Evolutionary conservation across 2,113 vertebrate genomes (phyloP).

Genomic region (Oplegnathus fasciatus): DNA sequence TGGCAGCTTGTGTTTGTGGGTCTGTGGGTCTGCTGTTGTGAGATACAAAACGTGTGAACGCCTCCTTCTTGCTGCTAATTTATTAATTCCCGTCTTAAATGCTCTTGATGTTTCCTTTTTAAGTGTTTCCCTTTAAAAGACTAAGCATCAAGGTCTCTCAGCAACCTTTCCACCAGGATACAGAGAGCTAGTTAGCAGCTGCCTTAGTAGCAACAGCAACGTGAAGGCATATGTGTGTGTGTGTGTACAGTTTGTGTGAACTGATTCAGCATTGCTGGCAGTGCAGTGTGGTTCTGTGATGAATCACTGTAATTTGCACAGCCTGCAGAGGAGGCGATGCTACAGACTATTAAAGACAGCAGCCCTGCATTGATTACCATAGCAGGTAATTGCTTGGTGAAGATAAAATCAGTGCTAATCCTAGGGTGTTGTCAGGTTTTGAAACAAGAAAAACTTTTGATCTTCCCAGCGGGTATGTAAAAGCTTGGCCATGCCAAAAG

Average conservation of each 20-base stretch:
- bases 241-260: slow-evolving; percentile 51
- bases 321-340: slow-evolving; percentile 64
- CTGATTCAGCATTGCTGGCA: slow-evolving; percentile 66
- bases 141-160: slow-evolving; percentile 20
- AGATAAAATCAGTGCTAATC: slow-evolving; percentile 78
- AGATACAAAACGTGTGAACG: slow-evolving; percentile 27
- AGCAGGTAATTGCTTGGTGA: slow-evolving; percentile 75
- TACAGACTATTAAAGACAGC: slow-evolving; percentile 69
- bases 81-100: slow-evolving; percentile 20
- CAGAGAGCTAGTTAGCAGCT: slow-evolving; percentile 30
- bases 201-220: slow-evolving; percentile 9
- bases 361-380: slow-evolving; percentile 77
- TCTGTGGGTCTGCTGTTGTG: slow-evolving; percentile 25
- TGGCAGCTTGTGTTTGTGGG: slow-evolving; percentile 30
- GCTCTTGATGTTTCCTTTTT: neutral
- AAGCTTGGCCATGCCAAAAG: slow-evolving; percentile 62
- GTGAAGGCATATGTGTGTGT: slow-evolving; percentile 3
- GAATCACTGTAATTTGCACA: slow-evolving; percentile 75
- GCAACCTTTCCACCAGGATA: slow-evolving; percentile 4
- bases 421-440: slow-evolving; percentile 66
- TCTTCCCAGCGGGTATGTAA: slow-evolving; percentile 63
- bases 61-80: slow-evolving; percentile 15
- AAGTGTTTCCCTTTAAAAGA: slow-evolving; percentile 28
- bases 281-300: slow-evolving; percentile 61
- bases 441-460: slow-evolving; percentile 68